Conservation (phyloP, 2,113 vertebrate species). For the Probosciger aterrimus region DNA sequence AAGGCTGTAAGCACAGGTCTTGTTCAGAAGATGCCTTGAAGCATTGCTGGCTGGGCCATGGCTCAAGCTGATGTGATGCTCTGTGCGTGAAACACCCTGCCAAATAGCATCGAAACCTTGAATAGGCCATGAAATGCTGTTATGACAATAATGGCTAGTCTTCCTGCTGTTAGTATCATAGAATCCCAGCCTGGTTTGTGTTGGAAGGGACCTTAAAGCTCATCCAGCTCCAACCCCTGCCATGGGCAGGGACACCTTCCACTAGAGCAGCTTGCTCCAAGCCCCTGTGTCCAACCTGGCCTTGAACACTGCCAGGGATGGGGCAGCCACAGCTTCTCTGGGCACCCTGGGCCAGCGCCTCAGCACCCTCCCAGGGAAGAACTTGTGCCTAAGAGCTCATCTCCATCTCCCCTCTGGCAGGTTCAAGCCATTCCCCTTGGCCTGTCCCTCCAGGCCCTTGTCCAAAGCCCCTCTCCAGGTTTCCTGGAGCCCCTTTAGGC, state of each 20-base stretch:
- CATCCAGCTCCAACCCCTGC: rapidly evolving
- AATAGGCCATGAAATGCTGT: not conserved
- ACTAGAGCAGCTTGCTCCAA: no score
- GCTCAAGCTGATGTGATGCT: not conserved
- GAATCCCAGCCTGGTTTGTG: not conserved
- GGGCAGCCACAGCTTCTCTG: no score
- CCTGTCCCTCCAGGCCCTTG: no score
- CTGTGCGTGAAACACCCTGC: rapidly evolving
- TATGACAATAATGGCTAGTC: not conserved
- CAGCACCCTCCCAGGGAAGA: no score
- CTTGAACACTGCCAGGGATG: no score
- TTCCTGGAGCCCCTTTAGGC: no score
- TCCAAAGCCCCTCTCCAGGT: no score
- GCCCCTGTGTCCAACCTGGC: no score
- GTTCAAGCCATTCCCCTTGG: no score
- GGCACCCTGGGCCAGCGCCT: no score
- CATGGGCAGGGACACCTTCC: not conserved
- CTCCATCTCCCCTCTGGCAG: no score
- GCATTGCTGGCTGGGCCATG: rapidly evolving
- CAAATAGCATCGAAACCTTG: not conserved
- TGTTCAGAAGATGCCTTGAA: not conserved
- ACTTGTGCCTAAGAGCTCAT: no score
- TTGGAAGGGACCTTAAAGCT: not conserved
- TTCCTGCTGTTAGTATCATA: not conserved
- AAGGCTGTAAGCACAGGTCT: not conserved